Percentiles rank a stretch among this genome's conserved stretches.
These are phyloP conservation scores for Aphrocallistes beatrix DNA, from an alignment of 37 sponge, comb jelly and placozoan genomes.

Conservation along the genomic window DNA sequence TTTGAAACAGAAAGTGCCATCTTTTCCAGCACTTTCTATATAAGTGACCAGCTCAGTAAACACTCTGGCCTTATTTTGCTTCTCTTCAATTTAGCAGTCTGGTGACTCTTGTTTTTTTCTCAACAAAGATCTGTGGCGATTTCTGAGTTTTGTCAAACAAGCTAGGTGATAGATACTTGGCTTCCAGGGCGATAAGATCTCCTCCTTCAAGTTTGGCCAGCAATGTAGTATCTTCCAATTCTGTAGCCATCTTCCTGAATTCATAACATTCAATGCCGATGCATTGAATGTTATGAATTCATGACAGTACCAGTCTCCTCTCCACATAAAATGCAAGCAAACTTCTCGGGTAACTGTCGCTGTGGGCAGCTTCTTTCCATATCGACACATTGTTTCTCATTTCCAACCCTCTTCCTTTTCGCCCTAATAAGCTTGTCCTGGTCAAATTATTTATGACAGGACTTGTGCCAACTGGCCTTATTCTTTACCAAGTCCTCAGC, in stretches of 20 bases:
- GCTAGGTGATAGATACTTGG: constrained; percentile 21
- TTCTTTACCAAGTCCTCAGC: neutral
- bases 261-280: neutral
- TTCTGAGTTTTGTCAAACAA: constrained; percentile 8
- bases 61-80: constrained; percentile 12
- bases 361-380: too few relatives aligned
- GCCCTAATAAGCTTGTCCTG: neutral
- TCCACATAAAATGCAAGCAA: too few relatives aligned
- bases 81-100: too few relatives aligned
- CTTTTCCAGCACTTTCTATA: neutral
- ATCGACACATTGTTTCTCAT: too few relatives aligned
- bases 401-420: too few relatives aligned
- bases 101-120: too few relatives aligned
- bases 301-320: neutral
- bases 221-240: neutral
- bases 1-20: constrained; percentile 18
- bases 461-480: neutral
- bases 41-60: neutral
- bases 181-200: constrained; percentile 19
- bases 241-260: neutral
- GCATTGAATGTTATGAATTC: neutral
- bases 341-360: too few relatives aligned
- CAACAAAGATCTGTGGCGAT: constrained; percentile 11
- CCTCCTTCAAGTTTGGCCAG: too few relatives aligned
- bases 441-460: neutral